Base-by-base conservation (phyloP, 1,140 invertebrate genomes). In the Sarcophaga bullata region DNA sequence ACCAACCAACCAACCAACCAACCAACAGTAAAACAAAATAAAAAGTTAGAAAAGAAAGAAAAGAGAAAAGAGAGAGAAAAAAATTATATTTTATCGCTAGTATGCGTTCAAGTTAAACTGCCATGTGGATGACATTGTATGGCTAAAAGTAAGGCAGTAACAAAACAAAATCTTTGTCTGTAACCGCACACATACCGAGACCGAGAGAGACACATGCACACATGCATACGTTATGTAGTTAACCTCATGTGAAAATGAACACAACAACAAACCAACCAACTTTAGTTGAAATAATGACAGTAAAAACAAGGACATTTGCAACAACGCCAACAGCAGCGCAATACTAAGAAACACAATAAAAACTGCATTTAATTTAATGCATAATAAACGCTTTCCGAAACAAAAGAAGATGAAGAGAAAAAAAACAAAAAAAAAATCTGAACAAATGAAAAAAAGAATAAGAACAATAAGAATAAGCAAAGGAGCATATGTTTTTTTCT, bases 351-450 rank as follows among this genome's bases (percentile, higher is more conserved):
- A 58, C n/a, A 68, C 62, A 68, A 19, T 68, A 68, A 15, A 68
- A 68, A 68, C 62, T 68, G 62, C n/a, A 68, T 68, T 10, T 68
- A 68, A 68, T 68, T 68, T 68, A 37, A 37, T 2, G 25, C 25
- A 37, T 37, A 37, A 68, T 68, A 68, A 68, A 68, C 19, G 62
- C 19, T 68, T 15, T 68, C 25, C 25, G 10, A 68, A 68, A 68
- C 62, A 68, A 58, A 68, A 68, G 62, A n/a, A n/a, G n/a, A 58
- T n/a, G 54, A n/a, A 58, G 10, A n/a, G 54, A 58, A n/a, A 58
- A 58, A 58, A 58, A 58, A 58, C 15, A 7, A 58, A 15, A 58
- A n/a, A 1, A 25, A 25, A 4, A n/a, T n/a, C n/a, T n/a, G n/a
- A n/a, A 68, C 6, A 17, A 19, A 1, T 7, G 17, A 68, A 68